Base-by-base conservation (phyloP, 2,888 invertebrate species). In the Tenthredo livida region DNA sequence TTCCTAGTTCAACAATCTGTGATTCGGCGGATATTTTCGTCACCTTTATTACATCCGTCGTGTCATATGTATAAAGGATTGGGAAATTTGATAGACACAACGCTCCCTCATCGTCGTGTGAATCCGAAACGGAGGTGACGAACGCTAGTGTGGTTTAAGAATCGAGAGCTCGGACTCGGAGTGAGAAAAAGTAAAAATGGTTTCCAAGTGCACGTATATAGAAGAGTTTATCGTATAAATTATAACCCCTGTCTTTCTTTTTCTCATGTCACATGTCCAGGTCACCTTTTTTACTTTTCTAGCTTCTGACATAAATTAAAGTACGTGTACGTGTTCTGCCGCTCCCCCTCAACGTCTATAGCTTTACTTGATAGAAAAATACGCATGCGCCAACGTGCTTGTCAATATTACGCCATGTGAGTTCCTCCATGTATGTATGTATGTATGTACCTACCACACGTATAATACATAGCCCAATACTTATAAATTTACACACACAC, bases 171-270 rank as follows among this genome's bases (percentile, higher is more conserved):
- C 15, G n/a, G 10, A 58, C 33, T 21, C 12, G 78, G 2, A 40
- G 54, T 17, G 33, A 58, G 61, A 80, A 80, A 80, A 61, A 33
- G 80, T 80, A 80, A 80, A 80, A 61, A 80, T 80, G 58, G 80
- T 80, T 37, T 61, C 58, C 80, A 40, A 61, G 61, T 61, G 40
- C 50, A 61, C 40, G 33, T 61, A 37, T 61, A 61, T n/a, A 61
- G 82, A 83, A 89, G 89, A 89, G 89, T 91, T 91, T 90, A 90
- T 87, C 89, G 90, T 91, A 91, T 91, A 91, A 91, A 91, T 91
- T 91, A 91, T 91, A 91, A 91, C 90, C 90, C 89, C 88, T 86
- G 88, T 87, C 86, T 72, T 67, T 87, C 89, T 90, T 90, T 91
- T 90, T 90, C 89, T 87, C 86, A 86, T 88, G 88, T 90, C 90